These are phyloP conservation scores for Cephalopholis sonnerati DNA, from an alignment of 2,113 vertebrate species.

Conservation along the genomic window DNA sequence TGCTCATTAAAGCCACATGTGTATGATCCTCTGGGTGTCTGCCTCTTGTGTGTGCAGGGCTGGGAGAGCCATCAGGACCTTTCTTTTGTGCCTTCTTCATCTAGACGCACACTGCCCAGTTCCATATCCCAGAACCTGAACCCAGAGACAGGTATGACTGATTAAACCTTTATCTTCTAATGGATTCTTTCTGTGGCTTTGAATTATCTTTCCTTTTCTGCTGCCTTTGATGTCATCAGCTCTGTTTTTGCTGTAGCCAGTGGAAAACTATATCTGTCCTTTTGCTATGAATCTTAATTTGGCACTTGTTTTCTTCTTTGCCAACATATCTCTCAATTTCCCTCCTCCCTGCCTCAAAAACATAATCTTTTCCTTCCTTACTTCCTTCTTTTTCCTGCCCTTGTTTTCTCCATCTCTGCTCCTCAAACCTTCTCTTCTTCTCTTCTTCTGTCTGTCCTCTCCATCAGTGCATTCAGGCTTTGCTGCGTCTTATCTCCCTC, in stretches of 20 bases:
- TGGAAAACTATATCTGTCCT: conserved; percentile 14
- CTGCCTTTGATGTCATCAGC: conserved; percentile 29
- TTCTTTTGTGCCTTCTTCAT: conserved; percentile 79
- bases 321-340: not conserved
- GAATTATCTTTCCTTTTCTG: not conserved
- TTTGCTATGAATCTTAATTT: conserved; percentile 21
- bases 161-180: conserved; percentile 15
- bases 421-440: not conserved
- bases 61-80: conserved; percentile 97
- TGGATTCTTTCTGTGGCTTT: conserved; percentile 17
- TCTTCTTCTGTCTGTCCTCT: not conserved
- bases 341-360: not conserved
- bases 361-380: not conserved
- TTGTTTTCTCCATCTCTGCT: conserved; percentile 11
- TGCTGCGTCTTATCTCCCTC: conserved; percentile 88
- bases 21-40: not conserved
- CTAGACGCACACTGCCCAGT: conserved; percentile 81
- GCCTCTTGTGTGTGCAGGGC: conserved; percentile 61
- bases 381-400: not conserved
- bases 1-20: not conserved
- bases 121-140: conserved; percentile 62
- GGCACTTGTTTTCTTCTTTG: conserved; percentile 19
- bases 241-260: not conserved
- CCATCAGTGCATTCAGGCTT: conserved; percentile 84
- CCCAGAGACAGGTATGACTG: conserved; percentile 66